phyloP scores from a whole-genome alignment of 2,888 invertebrate genomes.

The Lepidocyrtoides sp. region DNA sequence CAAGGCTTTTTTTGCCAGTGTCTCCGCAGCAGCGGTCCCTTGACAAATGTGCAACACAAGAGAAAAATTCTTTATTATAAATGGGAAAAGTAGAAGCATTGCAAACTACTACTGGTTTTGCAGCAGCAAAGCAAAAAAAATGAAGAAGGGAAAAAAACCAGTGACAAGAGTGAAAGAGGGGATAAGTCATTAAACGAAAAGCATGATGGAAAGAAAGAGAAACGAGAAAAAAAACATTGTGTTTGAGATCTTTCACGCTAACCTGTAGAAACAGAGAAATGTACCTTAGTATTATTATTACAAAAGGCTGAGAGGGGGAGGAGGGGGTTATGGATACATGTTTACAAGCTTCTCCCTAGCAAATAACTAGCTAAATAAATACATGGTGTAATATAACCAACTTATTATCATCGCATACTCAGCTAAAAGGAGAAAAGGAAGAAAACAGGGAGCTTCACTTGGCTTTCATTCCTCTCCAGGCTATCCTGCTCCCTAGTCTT shows the following conservation, averaged over 20 bases:
- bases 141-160: neutral
- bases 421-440: neutral
- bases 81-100: neutral
- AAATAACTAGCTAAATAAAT: conserved; percentile 17
- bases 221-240: neutral
- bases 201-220: neutral
- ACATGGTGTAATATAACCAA: neutral
- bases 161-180: neutral
- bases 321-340: neutral
- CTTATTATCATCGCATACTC: too few species aligned
- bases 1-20: neutral
- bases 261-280: neutral
- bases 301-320: too few species aligned
- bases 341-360: neutral
- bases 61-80: neutral
- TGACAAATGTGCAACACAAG: neutral
- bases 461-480: conserved; percentile 31
- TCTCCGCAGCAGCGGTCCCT: neutral
- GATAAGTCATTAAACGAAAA: conserved; percentile 25
- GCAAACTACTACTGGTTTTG: neutral
- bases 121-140: neutral
- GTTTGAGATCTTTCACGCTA: conserved; percentile 2
- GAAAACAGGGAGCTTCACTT: neutral
- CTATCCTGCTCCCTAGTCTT: conserved; percentile 5
- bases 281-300: too few species aligned